These are phyloP conservation scores for Leptosomus discolor DNA, from an alignment of 2,113 vertebrate genomes.

Conservation along the genomic window DNA sequence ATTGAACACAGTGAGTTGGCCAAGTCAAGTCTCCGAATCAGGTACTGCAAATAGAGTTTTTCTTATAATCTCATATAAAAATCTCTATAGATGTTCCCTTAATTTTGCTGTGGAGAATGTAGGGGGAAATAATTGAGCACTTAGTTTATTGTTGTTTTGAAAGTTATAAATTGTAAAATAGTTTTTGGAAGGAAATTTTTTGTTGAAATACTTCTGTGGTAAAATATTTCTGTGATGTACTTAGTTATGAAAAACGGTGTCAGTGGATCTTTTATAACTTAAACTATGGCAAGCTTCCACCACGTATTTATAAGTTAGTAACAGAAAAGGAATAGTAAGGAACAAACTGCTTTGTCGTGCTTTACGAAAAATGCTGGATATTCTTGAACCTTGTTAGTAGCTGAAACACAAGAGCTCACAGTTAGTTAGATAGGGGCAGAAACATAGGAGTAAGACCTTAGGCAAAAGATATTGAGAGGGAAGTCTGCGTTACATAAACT, in stretches of 20 bases:
- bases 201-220: not conserved
- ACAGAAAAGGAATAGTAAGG: not conserved
- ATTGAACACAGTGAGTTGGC: constrained; percentile 92
- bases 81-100: not conserved
- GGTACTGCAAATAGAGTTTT: constrained; percentile 71
- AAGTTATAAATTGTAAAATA: not conserved
- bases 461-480: not conserved
- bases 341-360: not conserved
- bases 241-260: not conserved
- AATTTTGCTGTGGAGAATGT: not conserved
- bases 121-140: not conserved
- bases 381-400: not conserved
- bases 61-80: not conserved
- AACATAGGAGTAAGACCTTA: not conserved
- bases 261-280: not conserved
- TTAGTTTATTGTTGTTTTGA: not conserved
- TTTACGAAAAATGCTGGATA: not conserved
- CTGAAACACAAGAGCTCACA: not conserved
- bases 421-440: not conserved
- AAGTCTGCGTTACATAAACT: not conserved
- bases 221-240: not conserved
- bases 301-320: not conserved
- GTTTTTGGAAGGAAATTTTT: not conserved
- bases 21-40: constrained; percentile 94
- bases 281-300: not conserved